Conservation (phyloP, 2,113 vertebrate species). For the Campylorhamphus procurvoides region DNA sequence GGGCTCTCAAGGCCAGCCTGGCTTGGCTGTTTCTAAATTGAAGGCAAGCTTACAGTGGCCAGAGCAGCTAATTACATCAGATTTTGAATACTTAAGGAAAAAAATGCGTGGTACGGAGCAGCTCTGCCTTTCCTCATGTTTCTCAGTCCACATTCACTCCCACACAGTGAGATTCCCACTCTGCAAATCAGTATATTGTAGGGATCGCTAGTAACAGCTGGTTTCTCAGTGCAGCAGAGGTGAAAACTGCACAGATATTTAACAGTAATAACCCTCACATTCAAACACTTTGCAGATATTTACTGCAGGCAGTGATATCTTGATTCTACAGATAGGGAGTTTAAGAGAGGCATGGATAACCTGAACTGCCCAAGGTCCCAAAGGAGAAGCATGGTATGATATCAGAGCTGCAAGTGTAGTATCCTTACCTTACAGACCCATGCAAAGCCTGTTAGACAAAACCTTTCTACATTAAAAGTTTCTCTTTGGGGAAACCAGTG, state of each 20-base stretch:
- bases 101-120: background rate
- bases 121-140: background rate
- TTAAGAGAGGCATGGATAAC: background rate
- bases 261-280: background rate
- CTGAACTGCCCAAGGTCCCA: slow-evolving; percentile 6
- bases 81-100: background rate
- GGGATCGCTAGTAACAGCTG: rapidly evolving
- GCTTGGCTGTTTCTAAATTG: background rate
- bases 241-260: slow-evolving; percentile 11
- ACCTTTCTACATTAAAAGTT: background rate
- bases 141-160: background rate
- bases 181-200: background rate
- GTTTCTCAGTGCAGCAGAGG: background rate
- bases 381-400: background rate
- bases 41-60: background rate
- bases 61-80: background rate
- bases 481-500: background rate
- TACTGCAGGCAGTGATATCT: slow-evolving; percentile 8
- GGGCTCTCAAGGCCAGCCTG: background rate
- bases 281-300: background rate
- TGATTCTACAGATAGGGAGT: background rate
- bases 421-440: background rate
- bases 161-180: background rate
- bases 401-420: background rate
- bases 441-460: background rate